Conservation (phyloP, 2,797 vertebrate species). For the Podarcis siculus region DNA sequence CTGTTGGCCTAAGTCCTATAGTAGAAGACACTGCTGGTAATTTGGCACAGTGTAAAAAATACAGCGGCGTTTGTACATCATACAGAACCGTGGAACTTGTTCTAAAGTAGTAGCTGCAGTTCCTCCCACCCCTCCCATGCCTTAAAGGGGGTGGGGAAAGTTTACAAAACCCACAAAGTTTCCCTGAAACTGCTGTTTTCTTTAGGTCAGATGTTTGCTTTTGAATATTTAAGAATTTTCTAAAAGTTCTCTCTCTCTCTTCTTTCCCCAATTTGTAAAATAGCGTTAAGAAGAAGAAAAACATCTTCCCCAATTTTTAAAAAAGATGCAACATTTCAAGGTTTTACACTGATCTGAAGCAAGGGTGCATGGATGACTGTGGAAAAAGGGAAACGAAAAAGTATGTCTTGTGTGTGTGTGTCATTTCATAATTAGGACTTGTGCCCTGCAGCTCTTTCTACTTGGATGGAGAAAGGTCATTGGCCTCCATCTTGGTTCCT, state of each 20-base stretch:
- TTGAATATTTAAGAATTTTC: conserved; percentile 53
- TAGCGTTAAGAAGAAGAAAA: conserved; percentile 41
- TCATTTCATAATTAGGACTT: conserved; percentile 75
- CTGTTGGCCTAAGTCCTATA: conserved; percentile 79
- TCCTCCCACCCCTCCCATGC: conserved; percentile 42
- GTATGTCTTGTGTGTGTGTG: conserved; percentile 62
- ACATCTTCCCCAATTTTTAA: conserved; percentile 53
- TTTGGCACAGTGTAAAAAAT: conserved; percentile 87
- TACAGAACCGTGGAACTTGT: conserved; percentile 52
- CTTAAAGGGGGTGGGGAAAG: conserved; percentile 29
- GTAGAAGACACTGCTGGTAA: conserved; percentile 95
- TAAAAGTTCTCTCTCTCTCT: conserved; percentile 24
- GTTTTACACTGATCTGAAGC: conserved; percentile 67
- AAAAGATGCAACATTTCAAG: conserved; percentile 67
- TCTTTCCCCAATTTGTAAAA: conserved; percentile 60
- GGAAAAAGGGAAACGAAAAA: conserved; percentile 73
- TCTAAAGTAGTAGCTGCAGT: conserved; percentile 68
- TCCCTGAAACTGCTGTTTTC: conserved; percentile 52
- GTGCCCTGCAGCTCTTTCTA: conserved; percentile 73
- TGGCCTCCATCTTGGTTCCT: conserved; percentile 67
- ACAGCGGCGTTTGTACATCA: conserved; percentile 60
- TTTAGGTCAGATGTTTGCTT: conserved; percentile 34
- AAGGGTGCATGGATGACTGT: conserved; percentile 70
- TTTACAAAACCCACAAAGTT: conserved; percentile 38
- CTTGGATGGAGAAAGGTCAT: conserved; percentile 53